Evolutionary conservation across 2,113 vertebrate species (phyloP).

Genomic region (Lophura nycthemera): DNA sequence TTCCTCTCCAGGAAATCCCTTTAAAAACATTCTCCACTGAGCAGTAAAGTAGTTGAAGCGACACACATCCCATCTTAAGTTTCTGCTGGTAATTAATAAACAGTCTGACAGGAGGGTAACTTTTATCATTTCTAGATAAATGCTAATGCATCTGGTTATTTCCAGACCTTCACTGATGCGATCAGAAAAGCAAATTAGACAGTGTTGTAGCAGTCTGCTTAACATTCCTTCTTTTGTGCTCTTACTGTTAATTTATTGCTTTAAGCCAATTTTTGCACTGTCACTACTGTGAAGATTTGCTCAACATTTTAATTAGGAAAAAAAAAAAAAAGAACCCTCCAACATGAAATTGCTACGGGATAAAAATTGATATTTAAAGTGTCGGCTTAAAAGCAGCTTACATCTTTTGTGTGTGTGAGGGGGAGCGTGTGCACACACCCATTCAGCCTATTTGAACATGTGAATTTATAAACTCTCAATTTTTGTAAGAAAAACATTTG

Average conservation of each 20-base stretch:
- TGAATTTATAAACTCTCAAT: not conserved
- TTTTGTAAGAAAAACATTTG: not conserved
- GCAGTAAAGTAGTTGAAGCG: constrained; percentile 39
- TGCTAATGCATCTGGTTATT: constrained; percentile 5
- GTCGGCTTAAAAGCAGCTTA: constrained; percentile 16
- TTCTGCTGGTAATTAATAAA: constrained; percentile 57
- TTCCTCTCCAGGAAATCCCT: constrained; percentile 69
- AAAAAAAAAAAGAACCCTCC: not conserved
- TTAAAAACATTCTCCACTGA: constrained; percentile 57
- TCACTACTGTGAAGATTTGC: constrained; percentile 19
- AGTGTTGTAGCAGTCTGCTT: constrained; percentile 4
- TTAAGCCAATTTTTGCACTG: constrained; percentile 54
- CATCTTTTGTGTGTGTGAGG: not conserved
- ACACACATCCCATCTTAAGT: constrained; percentile 31
- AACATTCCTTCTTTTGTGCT: constrained; percentile 29
- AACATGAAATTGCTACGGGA: constrained; percentile 11
- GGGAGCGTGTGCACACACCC: not conserved
- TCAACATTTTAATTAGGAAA: constrained; percentile 37
- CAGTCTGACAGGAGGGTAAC: constrained; percentile 6
- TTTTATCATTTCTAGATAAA: constrained; percentile 35
- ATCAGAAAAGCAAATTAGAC: constrained; percentile 22
- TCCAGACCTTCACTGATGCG: constrained; percentile 5
- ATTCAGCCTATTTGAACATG: not conserved
- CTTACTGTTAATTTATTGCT: constrained; percentile 53
- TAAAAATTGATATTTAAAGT: constrained; percentile 43